phyloP scores from a whole-genome alignment of 1,140 invertebrate genomes.

The Globodera ellingtonae region DNA sequence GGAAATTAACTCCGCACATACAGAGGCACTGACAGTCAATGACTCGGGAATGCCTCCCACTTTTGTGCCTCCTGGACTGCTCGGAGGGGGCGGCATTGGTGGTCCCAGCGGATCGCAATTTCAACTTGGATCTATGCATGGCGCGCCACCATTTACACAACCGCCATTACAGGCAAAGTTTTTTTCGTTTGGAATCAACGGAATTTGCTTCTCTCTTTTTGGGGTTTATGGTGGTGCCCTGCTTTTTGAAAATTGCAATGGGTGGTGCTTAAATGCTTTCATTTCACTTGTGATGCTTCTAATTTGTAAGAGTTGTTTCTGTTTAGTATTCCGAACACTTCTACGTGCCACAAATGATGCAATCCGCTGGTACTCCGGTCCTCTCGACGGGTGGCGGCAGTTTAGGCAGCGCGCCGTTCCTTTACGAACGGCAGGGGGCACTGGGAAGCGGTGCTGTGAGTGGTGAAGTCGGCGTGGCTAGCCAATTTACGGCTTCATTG shows the following conservation, averaged over 20 bases:
- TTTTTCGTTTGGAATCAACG: background rate
- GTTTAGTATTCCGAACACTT: conserved; percentile 13
- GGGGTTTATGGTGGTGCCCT: no score
- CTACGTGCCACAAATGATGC: conserved; percentile 4
- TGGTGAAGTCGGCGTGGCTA: background rate
- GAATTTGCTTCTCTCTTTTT: no score
- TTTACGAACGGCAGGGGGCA: background rate
- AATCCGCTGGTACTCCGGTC: background rate
- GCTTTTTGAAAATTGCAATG: no score
- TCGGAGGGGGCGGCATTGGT: conserved; percentile 35
- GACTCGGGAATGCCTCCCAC: conserved; percentile 51
- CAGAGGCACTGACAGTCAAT: conserved; percentile 46
- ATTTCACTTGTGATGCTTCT: background rate
- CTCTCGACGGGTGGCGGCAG: background rate
- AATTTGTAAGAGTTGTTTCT: background rate
- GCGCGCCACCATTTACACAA: conserved; percentile 42
- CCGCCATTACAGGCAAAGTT: conserved; percentile 35
- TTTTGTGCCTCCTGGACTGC: conserved; percentile 30
- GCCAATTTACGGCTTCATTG: background rate
- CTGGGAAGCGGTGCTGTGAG: background rate
- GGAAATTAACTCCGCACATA: conserved; percentile 10
- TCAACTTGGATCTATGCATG: conserved; percentile 37
- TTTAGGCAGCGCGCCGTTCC: background rate
- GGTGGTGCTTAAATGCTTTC: no score
- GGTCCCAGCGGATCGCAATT: conserved; percentile 36